Conservation (phyloP, 1,140 invertebrate genomes). For the Augochlora pura region DNA sequence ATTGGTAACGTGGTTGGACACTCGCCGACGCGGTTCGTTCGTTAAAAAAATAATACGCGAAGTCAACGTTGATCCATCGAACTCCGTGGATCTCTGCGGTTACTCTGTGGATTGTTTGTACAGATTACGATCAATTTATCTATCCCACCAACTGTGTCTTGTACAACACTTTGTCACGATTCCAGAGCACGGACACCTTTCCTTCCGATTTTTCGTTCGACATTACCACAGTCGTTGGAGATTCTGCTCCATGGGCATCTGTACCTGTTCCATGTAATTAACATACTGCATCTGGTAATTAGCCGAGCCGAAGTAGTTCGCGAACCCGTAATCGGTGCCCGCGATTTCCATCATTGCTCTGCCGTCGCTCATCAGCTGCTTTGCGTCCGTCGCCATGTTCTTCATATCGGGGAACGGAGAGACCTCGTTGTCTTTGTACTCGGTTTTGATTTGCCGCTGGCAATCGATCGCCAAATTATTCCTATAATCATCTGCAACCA, state of each 20-base stretch:
- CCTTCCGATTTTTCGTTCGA: neutral
- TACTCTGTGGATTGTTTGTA: neutral
- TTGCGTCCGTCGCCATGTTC: slow-evolving; percentile 57
- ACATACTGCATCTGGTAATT: slow-evolving; percentile 76
- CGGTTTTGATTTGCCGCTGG: slow-evolving; percentile 55
- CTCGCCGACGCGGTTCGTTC: neutral
- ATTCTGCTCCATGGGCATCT: slow-evolving; percentile 72
- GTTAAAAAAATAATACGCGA: slow-evolving; percentile 8
- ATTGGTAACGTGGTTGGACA: slow-evolving; percentile 10
- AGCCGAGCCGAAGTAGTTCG: slow-evolving; percentile 68
- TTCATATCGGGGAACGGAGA: slow-evolving; percentile 65
- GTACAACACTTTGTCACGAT: neutral
- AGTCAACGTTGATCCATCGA: neutral
- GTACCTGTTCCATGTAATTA: slow-evolving; percentile 76
- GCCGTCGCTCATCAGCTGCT: slow-evolving; percentile 61
- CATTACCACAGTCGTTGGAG: slow-evolving; percentile 75
- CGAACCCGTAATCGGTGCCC: slow-evolving; percentile 68
- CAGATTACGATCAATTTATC: neutral
- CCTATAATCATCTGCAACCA: slow-evolving; percentile 52
- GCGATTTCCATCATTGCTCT: slow-evolving; percentile 59
- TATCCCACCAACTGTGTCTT: neutral
- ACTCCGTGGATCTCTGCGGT: neutral
- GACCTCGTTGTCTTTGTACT: slow-evolving; percentile 67
- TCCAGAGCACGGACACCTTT: neutral
- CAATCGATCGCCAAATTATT: slow-evolving; percentile 53